A percentile compares a stretch with the other conserved stretches of the same genome.
Evolutionary conservation across 2,888 invertebrate genomes (phyloP).

Genomic region (Parochlus steinenii): DNA sequence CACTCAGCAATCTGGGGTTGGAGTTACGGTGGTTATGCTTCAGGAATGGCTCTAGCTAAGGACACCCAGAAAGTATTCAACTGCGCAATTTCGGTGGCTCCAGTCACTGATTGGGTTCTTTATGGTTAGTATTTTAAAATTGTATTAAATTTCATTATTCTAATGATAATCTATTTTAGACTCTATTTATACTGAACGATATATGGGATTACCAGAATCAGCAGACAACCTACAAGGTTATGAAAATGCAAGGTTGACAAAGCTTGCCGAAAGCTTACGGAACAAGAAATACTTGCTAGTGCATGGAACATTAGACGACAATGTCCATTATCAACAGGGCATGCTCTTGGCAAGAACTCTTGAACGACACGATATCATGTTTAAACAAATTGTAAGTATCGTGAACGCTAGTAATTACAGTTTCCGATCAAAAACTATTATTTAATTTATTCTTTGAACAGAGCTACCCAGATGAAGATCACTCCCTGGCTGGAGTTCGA

Average conservation of each 20-base stretch:
- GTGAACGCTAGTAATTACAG: not conserved
- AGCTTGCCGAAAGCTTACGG: constrained; percentile 42
- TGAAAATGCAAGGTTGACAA: constrained; percentile 55
- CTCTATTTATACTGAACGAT: constrained; percentile 92
- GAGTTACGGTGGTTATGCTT: constrained; percentile 94
- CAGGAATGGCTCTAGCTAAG: constrained; percentile 70
- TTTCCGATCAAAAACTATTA: constrained; percentile 2
- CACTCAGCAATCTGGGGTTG: constrained; percentile 94
- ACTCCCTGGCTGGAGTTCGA: constrained; percentile 63
- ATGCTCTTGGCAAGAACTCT: constrained; percentile 79
- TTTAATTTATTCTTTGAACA: constrained; percentile 31
- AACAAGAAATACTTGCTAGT: constrained; percentile 73
- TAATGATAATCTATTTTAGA: constrained; percentile 44
- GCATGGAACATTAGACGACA: constrained; percentile 90
- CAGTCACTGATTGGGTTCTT: constrained; percentile 25
- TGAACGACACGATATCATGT: constrained; percentile 71
- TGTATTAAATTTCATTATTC: not conserved
- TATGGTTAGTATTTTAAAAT: constrained; percentile 10
- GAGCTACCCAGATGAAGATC: constrained; percentile 91
- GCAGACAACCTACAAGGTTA: constrained; percentile 62
- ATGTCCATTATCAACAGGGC: constrained; percentile 95
- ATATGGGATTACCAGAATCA: constrained; percentile 70
- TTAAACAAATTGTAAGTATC: constrained; percentile 68
- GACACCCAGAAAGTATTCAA: constrained; percentile 62
- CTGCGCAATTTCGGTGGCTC: constrained; percentile 90